Evolutionary conservation across 2,888 invertebrate genomes (phyloP), one percentile per base, ranked within the genome.

Genomic region (Matsumyia berberina): DNA sequence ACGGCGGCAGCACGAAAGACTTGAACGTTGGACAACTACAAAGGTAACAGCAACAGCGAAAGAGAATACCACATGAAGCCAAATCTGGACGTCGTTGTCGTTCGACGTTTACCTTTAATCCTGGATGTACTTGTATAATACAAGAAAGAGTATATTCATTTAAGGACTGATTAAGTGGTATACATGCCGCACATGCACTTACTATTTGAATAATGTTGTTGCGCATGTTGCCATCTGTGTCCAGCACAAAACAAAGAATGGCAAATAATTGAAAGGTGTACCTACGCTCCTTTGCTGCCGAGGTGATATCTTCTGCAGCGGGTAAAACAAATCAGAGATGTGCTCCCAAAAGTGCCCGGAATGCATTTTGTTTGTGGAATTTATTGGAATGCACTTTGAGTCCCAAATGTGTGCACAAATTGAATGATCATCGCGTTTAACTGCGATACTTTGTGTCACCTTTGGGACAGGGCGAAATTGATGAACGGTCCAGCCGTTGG

Each of bases 191-290:
- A 83, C 82, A 85, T 80, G 79, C 76, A 72, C 72, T 73, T 74
- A 86, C 66, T 86, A 87, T 86, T 87, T 86, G 79, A 86, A 87
- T 83, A 86, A 87, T 86, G 86, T 87, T 83, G 83, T 86, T 87
- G 74, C 37, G 19, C 85, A 85, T 79, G 83, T 79, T 76, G 79
- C 72, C 82, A 79, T 76, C 60, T 62, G 79, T 82, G 81, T 86
- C 62, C 60, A 44, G 64, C 57, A 55, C 39, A 80, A 60, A 81
- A 69, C 66, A 86, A 86, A 67, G 74, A 79, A 78, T 80, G 79
- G 80, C 74, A 80, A 85, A 80, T 85, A 85, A 85, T 85, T 85
- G 85, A 85, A 85, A 74, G 74, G 53, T 80, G 78, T 78, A 62
- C 53, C 17, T 31, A 11, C 62, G 42, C 35, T 31, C 15, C 8